phyloP scores from a whole-genome alignment of 2,888 invertebrate species.

The Odontomyia ornata region DNA sequence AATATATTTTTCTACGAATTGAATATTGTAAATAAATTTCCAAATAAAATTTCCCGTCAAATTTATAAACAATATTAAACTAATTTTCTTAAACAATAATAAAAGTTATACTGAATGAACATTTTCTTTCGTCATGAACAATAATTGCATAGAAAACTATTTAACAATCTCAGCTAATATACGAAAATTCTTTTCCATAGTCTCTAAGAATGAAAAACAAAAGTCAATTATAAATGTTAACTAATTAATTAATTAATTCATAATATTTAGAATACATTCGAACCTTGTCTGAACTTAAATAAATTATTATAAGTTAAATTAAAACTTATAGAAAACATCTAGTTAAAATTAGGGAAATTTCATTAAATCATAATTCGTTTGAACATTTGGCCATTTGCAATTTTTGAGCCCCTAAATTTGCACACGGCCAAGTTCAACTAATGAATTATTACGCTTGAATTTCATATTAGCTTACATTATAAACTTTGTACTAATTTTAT shows the following conservation, averaged over 20 bases:
- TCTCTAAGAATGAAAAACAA: constrained; percentile 37
- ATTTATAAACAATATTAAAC: background rate
- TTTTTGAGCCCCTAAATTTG: constrained; percentile 50
- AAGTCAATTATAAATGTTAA: constrained; percentile 44
- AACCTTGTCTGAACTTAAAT: background rate
- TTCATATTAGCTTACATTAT: too few species aligned
- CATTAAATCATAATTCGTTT: background rate
- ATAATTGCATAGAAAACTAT: constrained; percentile 6
- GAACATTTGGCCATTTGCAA: constrained; percentile 45
- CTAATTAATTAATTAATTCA: constrained; percentile 22
- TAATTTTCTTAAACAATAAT: background rate
- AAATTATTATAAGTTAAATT: background rate
- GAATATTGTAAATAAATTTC: constrained; percentile 44
- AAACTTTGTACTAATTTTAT: background rate
- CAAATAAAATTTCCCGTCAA: background rate
- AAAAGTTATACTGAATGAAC: background rate
- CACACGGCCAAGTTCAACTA: constrained; percentile 35
- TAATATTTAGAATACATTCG: background rate
- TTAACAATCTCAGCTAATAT: background rate
- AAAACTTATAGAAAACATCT: background rate
- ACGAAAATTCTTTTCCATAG: constrained; percentile 8
- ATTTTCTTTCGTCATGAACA: background rate
- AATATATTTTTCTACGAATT: constrained; percentile 50
- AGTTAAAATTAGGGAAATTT: background rate
- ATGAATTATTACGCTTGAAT: background rate